phyloP scores from a whole-genome alignment of 2,113 vertebrate genomes.

The Euleptes europaea region DNA sequence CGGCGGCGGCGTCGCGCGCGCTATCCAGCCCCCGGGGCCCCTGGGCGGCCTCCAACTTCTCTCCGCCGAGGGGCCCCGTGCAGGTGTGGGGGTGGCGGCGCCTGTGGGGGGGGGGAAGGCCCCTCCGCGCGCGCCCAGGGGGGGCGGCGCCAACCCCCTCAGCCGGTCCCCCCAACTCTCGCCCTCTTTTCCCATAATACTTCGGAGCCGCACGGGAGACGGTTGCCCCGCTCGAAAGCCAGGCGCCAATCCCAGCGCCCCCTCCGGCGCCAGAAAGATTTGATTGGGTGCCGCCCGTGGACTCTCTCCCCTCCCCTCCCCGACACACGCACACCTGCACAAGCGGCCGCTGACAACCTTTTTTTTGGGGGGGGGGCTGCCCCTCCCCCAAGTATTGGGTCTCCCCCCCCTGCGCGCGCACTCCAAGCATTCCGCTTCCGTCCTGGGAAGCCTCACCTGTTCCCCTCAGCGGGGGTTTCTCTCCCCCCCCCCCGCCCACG shows the following conservation, averaged over 20 bases:
- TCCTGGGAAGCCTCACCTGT: background rate
- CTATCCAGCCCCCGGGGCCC: background rate
- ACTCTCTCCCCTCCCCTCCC: slow-evolving; percentile 1
- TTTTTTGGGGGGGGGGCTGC: background rate
- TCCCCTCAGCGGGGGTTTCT: background rate
- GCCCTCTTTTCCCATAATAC: background rate
- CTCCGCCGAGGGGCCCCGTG: background rate
- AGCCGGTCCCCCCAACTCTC: background rate
- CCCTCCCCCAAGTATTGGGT: background rate
- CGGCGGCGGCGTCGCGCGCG: background rate
- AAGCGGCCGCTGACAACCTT: slow-evolving; percentile 5
- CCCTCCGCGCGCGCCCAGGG: background rate
- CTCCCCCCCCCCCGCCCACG: background rate
- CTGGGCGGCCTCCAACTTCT: background rate
- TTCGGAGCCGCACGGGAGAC: background rate
- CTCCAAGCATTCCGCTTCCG: background rate
- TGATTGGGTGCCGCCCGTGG: slow-evolving; percentile 24
- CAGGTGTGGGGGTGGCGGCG: background rate
- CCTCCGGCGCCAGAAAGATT: background rate
- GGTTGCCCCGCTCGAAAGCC: background rate
- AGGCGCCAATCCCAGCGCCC: slow-evolving; percentile 24
- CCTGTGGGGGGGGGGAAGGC: fast-evolving
- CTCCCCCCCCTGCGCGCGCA: slow-evolving; percentile 8
- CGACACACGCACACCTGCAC: slow-evolving; percentile 19
- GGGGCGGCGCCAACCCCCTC: background rate